Conservation (phyloP, 1,140 invertebrate genomes). For the Alviniconcha marisindica region DNA sequence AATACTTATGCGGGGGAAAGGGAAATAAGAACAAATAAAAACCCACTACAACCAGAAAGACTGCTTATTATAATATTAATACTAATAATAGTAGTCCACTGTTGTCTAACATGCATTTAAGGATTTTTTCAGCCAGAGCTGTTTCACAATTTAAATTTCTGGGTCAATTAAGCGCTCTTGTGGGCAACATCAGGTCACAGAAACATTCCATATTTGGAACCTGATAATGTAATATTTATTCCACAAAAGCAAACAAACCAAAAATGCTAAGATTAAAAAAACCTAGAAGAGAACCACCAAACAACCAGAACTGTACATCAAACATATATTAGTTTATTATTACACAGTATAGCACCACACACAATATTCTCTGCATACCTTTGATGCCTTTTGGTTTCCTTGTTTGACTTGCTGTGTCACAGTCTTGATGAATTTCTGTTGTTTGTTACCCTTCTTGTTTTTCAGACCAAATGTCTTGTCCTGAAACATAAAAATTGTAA, state of each 20-base stretch:
- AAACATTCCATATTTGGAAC: too few species aligned
- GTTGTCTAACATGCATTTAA: neutral
- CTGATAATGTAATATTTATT: too few species aligned
- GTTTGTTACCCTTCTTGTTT: constrained; percentile 99
- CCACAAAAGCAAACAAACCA: too few species aligned
- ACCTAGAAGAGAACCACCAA: too few species aligned
- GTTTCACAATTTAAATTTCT: too few species aligned
- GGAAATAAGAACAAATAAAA: constrained; percentile 40
- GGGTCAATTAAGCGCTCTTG: too few species aligned
- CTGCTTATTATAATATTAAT: neutral
- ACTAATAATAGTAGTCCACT: neutral
- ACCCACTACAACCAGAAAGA: too few species aligned
- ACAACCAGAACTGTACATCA: too few species aligned
- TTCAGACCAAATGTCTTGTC: constrained; percentile 99
- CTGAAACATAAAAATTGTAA: constrained; percentile 80
- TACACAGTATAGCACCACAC: neutral
- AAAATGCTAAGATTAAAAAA: too few species aligned
- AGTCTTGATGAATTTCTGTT: constrained; percentile 99
- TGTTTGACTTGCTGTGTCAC: constrained; percentile 97
- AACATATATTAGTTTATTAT: too few species aligned
- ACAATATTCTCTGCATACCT: constrained; percentile 54
- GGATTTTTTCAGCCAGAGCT: neutral
- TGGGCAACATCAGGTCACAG: too few species aligned
- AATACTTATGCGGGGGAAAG: too few species aligned
- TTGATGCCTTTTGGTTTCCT: constrained; percentile 78